phyloP scores from a whole-genome alignment of 2,113 vertebrate genomes.

The Himantopus leucocephalus region DNA sequence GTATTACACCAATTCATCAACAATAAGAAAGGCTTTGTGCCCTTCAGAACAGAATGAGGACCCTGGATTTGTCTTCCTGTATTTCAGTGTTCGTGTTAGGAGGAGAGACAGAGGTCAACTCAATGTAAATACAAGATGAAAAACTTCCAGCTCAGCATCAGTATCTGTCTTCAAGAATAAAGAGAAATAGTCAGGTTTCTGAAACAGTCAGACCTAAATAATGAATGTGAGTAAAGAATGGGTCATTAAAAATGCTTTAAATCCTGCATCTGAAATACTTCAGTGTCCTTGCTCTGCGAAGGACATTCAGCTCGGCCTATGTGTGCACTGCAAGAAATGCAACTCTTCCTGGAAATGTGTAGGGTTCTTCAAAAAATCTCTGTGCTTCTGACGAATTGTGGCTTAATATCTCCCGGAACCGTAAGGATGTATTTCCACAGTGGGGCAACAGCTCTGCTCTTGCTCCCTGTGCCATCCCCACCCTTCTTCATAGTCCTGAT shows the following conservation, averaged over 20 bases:
- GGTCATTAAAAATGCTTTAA: slow-evolving; percentile 28
- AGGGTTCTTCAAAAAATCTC: not conserved
- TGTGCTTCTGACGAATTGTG: not conserved
- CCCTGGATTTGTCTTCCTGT: not conserved
- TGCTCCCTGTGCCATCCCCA: not conserved
- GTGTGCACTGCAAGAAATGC: not conserved
- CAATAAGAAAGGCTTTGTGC: not conserved
- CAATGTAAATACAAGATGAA: not conserved
- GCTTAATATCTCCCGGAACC: not conserved
- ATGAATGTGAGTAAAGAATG: slow-evolving; percentile 38
- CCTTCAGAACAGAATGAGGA: not conserved
- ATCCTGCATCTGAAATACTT: slow-evolving; percentile 26
- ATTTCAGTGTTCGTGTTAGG: not conserved
- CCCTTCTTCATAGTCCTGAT: not conserved
- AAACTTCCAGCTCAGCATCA: not conserved
- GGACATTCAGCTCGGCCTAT: not conserved
- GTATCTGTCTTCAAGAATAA: not conserved
- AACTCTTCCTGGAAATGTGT: not conserved
- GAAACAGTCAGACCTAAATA: slow-evolving; percentile 30
- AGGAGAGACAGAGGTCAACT: not conserved
- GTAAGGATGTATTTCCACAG: not conserved
- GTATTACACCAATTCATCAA: not conserved
- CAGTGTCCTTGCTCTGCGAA: not conserved
- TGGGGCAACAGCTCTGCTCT: not conserved
- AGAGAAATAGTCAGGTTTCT: not conserved